Base-by-base conservation (phyloP, 1,140 invertebrate species). In the Ceratitis capitata region DNA sequence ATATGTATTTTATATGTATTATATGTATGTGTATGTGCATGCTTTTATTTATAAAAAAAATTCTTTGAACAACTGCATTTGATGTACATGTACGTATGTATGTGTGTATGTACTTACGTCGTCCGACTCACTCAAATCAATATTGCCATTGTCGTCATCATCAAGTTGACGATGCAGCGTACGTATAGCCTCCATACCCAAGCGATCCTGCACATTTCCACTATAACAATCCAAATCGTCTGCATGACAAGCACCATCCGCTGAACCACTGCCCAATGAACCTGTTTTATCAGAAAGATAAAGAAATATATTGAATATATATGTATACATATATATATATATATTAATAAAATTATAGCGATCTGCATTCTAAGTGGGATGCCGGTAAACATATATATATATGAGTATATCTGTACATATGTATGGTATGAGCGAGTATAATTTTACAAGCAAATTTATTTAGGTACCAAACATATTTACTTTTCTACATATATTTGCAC, bases 131-230 rank as follows among this genome's bases (percentile, higher is more conserved):
- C 96, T 96, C 58, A 98, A 94, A 93, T 99, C 97, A 85, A 99
- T 96, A 92, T 97, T 97, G 84, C 98, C 98, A 94, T 98, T 97
- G 84, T 96, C 96, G 93, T 99, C 98, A 91, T 98, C 98, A 92
- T 98, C 98, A 83, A 98, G 93, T 91, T 98, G 96, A 84, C 95
- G 94, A 92, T 99, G 98, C 5, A 99, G 94, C 86, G 95, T 94
- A 86, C 95, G 94, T 89, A 99, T 98, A 45, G 97, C 97, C 90
- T 98, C 97, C 89, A 98, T 95, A 47, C 97, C 97, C 26, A 96
- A 93, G 87, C 95, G 94, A 93, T 98, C 97, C 88, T 95, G 95
- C 83, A 94, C 93, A 88, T 94, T 94, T 92, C 95, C 94, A 74
- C 93, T 94, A 58, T 96, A 93, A 90, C 96, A 97, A 85, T 95